Conservation (phyloP, 64 coral and sea anemone species). For the Porites australiensis region DNA sequence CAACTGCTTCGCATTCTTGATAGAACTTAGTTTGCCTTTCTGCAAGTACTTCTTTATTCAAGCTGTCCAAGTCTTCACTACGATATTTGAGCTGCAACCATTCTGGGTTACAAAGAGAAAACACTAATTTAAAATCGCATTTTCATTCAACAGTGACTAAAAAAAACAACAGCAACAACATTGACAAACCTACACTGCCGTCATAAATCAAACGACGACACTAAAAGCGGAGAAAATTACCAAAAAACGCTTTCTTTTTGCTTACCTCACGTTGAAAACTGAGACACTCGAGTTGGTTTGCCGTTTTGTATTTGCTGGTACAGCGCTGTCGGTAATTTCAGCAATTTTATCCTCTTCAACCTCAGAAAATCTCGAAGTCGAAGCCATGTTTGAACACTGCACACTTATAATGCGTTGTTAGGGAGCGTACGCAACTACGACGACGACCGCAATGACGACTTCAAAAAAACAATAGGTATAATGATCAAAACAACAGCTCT, state of each 20-base stretch:
- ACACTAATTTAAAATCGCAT: background rate
- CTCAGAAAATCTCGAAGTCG: slow-evolving; percentile 61
- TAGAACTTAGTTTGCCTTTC: slow-evolving; percentile 41
- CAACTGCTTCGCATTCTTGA: background rate
- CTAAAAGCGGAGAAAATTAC: background rate
- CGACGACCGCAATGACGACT: too few species aligned
- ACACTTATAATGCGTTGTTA: slow-evolving; percentile 60
- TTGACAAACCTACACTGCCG: background rate
- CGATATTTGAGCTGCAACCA: slow-evolving; percentile 41
- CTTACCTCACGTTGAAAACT: slow-evolving; percentile 4
- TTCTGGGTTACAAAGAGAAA: slow-evolving; percentile 20
- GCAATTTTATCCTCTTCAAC: slow-evolving; percentile 29
- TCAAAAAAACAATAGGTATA: too few species aligned
- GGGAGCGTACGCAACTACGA: too few species aligned
- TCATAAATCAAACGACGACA: background rate
- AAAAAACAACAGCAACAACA: background rate
- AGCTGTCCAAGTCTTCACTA: slow-evolving; percentile 2
- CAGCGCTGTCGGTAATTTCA: slow-evolving; percentile 7
- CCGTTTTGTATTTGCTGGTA: slow-evolving; percentile 12
- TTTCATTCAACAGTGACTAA: background rate
- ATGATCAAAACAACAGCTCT: too few species aligned
- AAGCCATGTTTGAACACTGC: slow-evolving; percentile 68
- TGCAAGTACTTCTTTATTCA: slow-evolving; percentile 53
- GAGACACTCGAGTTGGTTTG: slow-evolving; percentile 5
- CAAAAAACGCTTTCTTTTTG: background rate